Conservation (phyloP, 2,888 invertebrate species). For the Atrina japonica region DNA sequence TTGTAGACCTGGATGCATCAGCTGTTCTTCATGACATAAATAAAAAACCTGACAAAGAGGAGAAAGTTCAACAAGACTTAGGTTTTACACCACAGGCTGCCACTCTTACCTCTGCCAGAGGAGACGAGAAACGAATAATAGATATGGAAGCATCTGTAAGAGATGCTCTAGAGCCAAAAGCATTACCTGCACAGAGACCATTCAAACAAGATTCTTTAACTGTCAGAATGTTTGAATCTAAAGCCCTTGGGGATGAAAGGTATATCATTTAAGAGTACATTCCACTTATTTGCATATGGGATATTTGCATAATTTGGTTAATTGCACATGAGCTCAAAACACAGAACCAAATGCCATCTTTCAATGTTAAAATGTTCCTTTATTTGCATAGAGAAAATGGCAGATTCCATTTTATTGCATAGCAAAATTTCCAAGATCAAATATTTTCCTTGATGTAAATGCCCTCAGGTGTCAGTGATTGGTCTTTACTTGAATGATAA, state of each 20-base stretch:
- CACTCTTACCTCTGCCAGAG: conserved; percentile 38
- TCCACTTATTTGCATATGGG: too few relatives aligned
- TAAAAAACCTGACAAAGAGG: conserved; percentile 53
- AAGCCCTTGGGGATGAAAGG: conserved; percentile 56
- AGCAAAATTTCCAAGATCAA: too few relatives aligned
- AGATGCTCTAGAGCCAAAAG: conserved; percentile 43
- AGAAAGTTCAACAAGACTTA: conserved; percentile 39
- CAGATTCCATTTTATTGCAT: too few relatives aligned
- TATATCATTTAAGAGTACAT: conserved; percentile 13
- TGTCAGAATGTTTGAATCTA: conserved; percentile 69
- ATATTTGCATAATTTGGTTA: too few relatives aligned
- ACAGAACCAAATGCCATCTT: too few relatives aligned
- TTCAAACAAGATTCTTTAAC: conserved; percentile 65
- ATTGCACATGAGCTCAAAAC: too few relatives aligned
- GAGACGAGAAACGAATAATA: conserved; percentile 15
- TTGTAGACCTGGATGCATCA: conserved; percentile 72
- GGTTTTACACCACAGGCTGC: conserved; percentile 33
- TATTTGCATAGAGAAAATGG: too few relatives aligned
- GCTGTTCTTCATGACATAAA: conserved; percentile 68
- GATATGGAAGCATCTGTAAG: conserved; percentile 49
- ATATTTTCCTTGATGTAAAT: too few relatives aligned
- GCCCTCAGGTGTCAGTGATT: too few relatives aligned
- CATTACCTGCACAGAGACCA: conserved; percentile 3
- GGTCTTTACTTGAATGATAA: too few relatives aligned
- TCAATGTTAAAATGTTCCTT: too few relatives aligned